These are phyloP conservation scores for Acanthosepion lycidas DNA, from an alignment of 2,888 invertebrate genomes.

Conservation along the genomic window DNA sequence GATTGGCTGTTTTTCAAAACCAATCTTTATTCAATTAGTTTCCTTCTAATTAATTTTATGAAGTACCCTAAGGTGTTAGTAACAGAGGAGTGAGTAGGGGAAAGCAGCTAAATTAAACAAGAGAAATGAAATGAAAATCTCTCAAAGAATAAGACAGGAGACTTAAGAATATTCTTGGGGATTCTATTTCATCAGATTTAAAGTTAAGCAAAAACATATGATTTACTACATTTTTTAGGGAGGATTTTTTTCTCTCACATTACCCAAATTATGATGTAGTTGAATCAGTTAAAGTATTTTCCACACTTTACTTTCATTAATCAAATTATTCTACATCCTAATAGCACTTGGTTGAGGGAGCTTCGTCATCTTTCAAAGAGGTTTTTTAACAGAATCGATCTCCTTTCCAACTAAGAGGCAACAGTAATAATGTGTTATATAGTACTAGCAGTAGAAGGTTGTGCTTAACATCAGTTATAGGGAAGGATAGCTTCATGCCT, in stretches of 20 bases:
- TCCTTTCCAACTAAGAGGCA: background rate
- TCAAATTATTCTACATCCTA: too few species aligned
- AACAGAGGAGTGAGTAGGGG: background rate
- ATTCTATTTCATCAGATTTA: background rate
- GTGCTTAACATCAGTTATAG: background rate
- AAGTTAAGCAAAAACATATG: background rate
- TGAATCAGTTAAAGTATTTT: too few species aligned
- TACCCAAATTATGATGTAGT: too few species aligned
- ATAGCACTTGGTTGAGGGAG: too few species aligned
- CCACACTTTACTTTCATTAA: too few species aligned
- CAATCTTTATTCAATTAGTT: conserved; percentile 21
- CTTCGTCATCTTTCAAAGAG: too few species aligned
- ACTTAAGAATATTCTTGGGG: background rate
- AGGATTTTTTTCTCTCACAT: too few species aligned
- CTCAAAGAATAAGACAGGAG: background rate
- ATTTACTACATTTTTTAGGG: background rate
- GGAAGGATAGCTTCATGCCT: too few species aligned
- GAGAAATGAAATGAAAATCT: background rate
- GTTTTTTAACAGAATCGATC: too few species aligned
- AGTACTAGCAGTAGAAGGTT: background rate
- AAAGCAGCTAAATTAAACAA: background rate
- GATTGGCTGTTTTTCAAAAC: conserved; percentile 23
- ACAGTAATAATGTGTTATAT: background rate
- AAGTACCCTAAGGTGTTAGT: background rate
- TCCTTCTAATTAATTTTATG: background rate